These are phyloP conservation scores for Meloidogyne floridensis DNA, from an alignment of 1,140 invertebrate genomes.

Conservation along the genomic window DNA sequence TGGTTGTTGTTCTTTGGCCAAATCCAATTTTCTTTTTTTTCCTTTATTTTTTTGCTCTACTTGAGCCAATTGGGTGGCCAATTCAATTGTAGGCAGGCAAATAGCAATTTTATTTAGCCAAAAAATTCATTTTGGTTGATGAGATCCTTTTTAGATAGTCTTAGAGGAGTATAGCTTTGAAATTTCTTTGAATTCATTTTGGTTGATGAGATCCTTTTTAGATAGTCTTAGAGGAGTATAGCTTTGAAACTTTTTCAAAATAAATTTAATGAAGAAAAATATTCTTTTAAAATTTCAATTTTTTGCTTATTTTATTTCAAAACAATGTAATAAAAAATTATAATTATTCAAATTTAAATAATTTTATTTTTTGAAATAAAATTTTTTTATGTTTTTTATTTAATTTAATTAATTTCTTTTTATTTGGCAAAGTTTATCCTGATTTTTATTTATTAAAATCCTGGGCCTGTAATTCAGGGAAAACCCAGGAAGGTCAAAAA, in stretches of 20 bases:
- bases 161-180: background rate
- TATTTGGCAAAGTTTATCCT: too few relatives aligned
- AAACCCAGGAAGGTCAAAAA: too few relatives aligned
- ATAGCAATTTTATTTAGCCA: constrained; percentile 6
- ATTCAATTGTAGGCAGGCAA: background rate
- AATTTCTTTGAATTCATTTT: background rate
- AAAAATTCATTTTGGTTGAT: constrained; percentile 1
- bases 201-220: background rate
- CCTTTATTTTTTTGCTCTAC: background rate
- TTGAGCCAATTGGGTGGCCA: constrained; percentile 2
- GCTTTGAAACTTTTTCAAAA: background rate
- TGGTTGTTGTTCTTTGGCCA: background rate
- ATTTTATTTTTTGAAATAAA: too few relatives aligned
- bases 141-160: background rate
- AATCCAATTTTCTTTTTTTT: background rate
- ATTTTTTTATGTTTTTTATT: too few relatives aligned
- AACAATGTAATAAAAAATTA: background rate
- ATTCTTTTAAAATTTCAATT: background rate
- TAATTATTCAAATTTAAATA: too few relatives aligned
- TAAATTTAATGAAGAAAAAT: background rate
- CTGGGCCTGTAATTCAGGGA: too few relatives aligned
- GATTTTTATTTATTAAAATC: too few relatives aligned
- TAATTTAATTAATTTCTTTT: too few relatives aligned
- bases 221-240: too few relatives aligned
- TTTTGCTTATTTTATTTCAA: background rate